Conservation (phyloP, 2,113 vertebrate genomes). For the Phalacrocorax carbo region DNA sequence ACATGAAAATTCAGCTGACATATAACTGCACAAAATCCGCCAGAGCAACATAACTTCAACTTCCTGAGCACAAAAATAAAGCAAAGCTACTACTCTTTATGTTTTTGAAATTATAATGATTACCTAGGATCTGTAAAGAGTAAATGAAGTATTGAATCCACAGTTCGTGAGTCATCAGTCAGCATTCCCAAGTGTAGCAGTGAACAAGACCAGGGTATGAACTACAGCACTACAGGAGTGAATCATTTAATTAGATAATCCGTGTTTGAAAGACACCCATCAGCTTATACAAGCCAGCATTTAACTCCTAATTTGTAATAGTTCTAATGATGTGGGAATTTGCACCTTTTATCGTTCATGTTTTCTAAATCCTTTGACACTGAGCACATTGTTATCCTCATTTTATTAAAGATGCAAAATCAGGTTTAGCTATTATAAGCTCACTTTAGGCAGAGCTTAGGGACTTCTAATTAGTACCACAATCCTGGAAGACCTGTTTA, state of each 20-base stretch:
- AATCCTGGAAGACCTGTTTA: not conserved
- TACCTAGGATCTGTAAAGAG: not conserved
- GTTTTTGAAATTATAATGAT: not conserved
- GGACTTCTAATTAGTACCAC: not conserved
- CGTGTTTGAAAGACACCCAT: not conserved
- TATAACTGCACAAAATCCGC: not conserved
- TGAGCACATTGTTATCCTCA: not conserved
- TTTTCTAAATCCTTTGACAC: not conserved
- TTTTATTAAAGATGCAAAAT: not conserved
- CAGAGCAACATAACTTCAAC: not conserved
- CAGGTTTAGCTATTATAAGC: not conserved
- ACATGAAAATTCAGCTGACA: slow-evolving; percentile 13
- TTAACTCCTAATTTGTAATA: not conserved
- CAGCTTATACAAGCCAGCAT: not conserved
- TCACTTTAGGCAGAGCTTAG: not conserved
- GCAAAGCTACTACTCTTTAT: not conserved
- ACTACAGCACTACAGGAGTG: not conserved
- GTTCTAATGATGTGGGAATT: not conserved
- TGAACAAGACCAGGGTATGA: not conserved
- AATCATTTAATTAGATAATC: not conserved
- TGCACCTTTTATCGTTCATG: not conserved
- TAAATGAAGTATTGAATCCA: not conserved
- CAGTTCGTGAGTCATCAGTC: not conserved
- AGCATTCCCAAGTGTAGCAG: not conserved
- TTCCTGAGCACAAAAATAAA: not conserved